phyloP scores from a whole-genome alignment of 2,888 invertebrate genomes.

The Stenurella melanura region DNA sequence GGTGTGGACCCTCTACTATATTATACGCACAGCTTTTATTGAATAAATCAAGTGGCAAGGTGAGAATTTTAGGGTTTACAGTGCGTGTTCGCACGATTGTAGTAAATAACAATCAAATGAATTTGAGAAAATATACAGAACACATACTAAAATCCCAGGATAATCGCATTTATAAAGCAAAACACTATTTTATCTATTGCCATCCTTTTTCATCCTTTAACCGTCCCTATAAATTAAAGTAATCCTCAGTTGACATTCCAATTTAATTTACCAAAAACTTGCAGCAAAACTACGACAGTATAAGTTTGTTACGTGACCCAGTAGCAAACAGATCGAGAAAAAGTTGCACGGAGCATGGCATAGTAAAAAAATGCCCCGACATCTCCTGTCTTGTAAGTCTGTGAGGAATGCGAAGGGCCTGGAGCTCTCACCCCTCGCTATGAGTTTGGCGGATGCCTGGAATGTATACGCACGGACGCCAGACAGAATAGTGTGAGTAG shows the following conservation, averaged over 20 bases:
- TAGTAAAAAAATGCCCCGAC: conserved; percentile 53
- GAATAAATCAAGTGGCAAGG: too few species aligned
- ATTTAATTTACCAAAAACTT: conserved; percentile 33
- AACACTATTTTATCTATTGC: not conserved
- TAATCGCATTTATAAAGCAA: not conserved
- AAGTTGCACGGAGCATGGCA: conserved; percentile 38
- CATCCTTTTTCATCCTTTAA: not conserved
- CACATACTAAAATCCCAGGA: not conserved
- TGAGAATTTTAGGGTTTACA: too few species aligned
- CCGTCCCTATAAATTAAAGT: conserved; percentile 11
- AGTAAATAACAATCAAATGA: not conserved
- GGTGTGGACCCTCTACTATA: too few species aligned
- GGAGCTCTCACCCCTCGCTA: conserved; percentile 34
- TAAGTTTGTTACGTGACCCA: conserved; percentile 43
- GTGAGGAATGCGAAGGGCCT: conserved; percentile 49
- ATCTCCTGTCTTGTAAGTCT: conserved; percentile 57
- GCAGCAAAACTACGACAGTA: conserved; percentile 18
- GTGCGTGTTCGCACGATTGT: too few species aligned
- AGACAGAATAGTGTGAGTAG: conserved; percentile 59
- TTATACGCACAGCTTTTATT: too few species aligned
- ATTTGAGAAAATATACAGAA: not conserved
- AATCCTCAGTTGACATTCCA: conserved; percentile 15
- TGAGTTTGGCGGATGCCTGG: conserved; percentile 50
- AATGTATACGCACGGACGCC: conserved; percentile 60
- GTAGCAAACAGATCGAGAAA: conserved; percentile 41